A percentile compares a stretch with the other conserved stretches of the same genome.
phyloP scores from a whole-genome alignment of 2,888 invertebrate species.

The Schrankia costaestrigalis region DNA sequence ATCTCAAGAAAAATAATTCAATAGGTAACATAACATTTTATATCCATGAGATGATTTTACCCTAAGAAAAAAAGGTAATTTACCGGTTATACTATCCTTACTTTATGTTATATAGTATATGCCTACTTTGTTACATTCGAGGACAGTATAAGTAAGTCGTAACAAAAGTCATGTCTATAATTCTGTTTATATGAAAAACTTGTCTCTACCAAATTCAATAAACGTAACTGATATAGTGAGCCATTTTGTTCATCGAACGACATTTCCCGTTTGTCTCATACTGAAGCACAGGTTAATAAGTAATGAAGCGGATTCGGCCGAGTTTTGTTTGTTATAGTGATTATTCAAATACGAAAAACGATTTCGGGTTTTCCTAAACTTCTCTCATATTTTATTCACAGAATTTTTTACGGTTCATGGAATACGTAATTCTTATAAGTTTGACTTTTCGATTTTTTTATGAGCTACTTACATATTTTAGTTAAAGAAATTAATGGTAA shows the following conservation, averaged over 20 bases:
- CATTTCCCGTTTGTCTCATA: constrained; percentile 52
- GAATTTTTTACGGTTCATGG: constrained; percentile 71
- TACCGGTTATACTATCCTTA: too few relatives aligned
- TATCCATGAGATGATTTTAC: too few relatives aligned
- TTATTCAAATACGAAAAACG: constrained; percentile 80
- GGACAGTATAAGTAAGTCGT: too few relatives aligned
- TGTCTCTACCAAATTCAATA: constrained; percentile 25
- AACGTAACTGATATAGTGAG: constrained; percentile 9
- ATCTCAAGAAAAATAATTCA: too few relatives aligned
- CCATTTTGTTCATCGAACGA: constrained; percentile 19
- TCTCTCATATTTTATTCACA: constrained; percentile 78
- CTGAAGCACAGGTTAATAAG: constrained; percentile 72
- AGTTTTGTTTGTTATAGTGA: constrained; percentile 79
- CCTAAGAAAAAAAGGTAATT: too few relatives aligned
- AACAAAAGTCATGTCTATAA: constrained; percentile 5
- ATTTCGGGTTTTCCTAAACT: constrained; percentile 75
- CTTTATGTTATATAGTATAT: too few relatives aligned
- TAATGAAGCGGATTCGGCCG: constrained; percentile 72
- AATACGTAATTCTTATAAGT: constrained; percentile 67
- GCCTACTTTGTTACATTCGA: too few relatives aligned
- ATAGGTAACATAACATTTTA: too few relatives aligned
- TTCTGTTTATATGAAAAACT: constrained; percentile 10
- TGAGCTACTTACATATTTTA: too few relatives aligned
- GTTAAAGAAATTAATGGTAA: too few relatives aligned
- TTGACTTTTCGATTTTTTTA: too few relatives aligned